phyloP scores from a whole-genome alignment of 2,113 vertebrate species.

The Notarius lentiginosus region DNA sequence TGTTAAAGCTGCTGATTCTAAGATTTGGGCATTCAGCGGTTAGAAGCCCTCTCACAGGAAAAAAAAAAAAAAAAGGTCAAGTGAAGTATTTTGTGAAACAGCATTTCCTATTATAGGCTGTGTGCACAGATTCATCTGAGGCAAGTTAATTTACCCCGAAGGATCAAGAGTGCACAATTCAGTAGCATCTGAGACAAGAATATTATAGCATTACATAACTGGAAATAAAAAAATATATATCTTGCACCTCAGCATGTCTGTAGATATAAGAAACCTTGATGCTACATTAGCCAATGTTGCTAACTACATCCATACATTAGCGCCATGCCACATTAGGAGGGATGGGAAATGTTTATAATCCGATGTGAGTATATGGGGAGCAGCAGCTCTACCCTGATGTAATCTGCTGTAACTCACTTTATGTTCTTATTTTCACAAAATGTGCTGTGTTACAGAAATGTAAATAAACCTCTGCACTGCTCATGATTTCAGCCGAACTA shows the following conservation, averaged over 20 bases:
- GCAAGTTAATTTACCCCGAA: background rate
- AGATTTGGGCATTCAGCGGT: background rate
- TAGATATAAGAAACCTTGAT: background rate
- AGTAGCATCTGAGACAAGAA: background rate
- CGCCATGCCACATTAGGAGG: background rate
- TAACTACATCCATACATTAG: background rate
- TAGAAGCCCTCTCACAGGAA: no score
- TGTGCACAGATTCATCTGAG: background rate
- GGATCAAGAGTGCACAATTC: background rate
- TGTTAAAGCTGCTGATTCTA: background rate
- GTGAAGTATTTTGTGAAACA: background rate
- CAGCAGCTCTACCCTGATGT: background rate
- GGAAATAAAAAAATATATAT: background rate
- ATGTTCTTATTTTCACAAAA: constrained; percentile 5
- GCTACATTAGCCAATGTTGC: background rate
- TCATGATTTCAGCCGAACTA: background rate
- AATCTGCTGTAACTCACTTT: background rate
- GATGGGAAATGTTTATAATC: background rate
- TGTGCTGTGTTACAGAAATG: background rate
- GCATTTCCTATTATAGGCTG: background rate
- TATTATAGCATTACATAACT: background rate
- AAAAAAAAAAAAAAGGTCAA: background rate
- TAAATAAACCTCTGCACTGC: background rate
- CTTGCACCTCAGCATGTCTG: no score
- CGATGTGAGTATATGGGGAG: background rate